phyloP scores from a whole-genome alignment of 2,888 invertebrate species.

The Lampropteryx suffumata region DNA sequence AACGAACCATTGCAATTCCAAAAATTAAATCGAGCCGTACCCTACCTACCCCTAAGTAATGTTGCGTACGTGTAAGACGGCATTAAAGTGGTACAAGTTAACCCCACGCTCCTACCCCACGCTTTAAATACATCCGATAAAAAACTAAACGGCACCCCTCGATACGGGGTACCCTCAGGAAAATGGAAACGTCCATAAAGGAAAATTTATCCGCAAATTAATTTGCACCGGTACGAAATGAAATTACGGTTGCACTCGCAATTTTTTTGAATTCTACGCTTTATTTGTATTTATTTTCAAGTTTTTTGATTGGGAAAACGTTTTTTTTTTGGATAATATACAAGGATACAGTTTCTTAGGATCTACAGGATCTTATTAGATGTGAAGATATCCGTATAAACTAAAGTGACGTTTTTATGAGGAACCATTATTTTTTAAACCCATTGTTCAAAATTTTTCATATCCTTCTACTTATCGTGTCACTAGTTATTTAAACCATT shows the following conservation, averaged over 20 bases:
- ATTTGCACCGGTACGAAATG: slow-evolving; percentile 55
- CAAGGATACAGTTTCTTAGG: no score
- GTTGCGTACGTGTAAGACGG: slow-evolving; percentile 63
- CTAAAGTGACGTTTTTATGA: no score
- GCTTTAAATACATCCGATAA: slow-evolving; percentile 80
- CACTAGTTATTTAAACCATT: no score
- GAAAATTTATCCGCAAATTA: slow-evolving; percentile 82
- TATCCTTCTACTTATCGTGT: no score
- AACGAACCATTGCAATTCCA: slow-evolving; percentile 30
- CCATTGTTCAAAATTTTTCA: no score
- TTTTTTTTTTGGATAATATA: no score
- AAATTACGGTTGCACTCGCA: slow-evolving; percentile 24
- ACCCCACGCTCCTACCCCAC: slow-evolving; percentile 60
- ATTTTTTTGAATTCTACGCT: slow-evolving; percentile 5
- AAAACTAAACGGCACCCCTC: slow-evolving; percentile 72
- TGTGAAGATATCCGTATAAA: no score
- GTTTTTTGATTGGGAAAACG: no score
- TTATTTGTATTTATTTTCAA: no score
- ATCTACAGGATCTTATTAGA: no score
- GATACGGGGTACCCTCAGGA: slow-evolving; percentile 52
- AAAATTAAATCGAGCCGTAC: slow-evolving; percentile 31
- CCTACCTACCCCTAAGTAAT: slow-evolving; percentile 41
- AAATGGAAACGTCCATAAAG: slow-evolving; percentile 71
- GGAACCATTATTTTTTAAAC: no score
- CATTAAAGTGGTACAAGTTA: slow-evolving; percentile 76